Conservation (phyloP, 2,888 invertebrate species). For the Hymenopus coronatus region DNA sequence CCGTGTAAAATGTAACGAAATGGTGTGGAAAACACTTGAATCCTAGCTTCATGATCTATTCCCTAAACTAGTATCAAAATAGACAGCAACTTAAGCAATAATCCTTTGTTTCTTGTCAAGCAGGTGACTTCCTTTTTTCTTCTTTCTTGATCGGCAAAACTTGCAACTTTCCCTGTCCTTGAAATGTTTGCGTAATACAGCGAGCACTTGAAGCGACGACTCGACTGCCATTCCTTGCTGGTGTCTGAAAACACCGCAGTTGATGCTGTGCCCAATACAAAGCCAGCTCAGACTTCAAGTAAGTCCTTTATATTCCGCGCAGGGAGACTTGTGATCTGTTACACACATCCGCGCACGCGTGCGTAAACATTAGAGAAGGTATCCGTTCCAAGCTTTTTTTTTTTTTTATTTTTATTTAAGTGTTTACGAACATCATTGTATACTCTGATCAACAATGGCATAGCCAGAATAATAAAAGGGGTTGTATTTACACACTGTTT, state of each 20-base stretch:
- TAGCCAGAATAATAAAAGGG: too few relatives aligned
- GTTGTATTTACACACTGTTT: too few relatives aligned
- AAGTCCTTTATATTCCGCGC: background rate
- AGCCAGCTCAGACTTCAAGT: background rate
- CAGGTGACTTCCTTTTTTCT: background rate
- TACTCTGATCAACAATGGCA: too few relatives aligned
- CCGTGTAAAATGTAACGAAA: too few relatives aligned
- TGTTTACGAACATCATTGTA: too few relatives aligned
- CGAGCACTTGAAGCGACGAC: background rate
- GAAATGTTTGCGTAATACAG: conserved; percentile 6
- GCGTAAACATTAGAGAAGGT: too few relatives aligned
- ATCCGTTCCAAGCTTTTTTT: too few relatives aligned
- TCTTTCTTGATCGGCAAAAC: background rate
- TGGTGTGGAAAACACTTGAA: too few relatives aligned
- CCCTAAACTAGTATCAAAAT: too few relatives aligned
- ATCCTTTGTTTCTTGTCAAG: background rate
- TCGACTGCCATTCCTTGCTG: background rate
- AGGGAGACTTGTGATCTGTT: background rate
- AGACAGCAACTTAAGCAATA: background rate
- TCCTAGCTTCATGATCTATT: too few relatives aligned
- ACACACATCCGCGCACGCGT: background rate
- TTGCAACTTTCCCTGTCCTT: conserved; percentile 17
- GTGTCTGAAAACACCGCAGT: background rate
- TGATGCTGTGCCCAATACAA: background rate
- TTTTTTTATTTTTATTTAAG: too few relatives aligned